A percentile compares a stretch with the other conserved stretches of the same genome.
Conservation (phyloP, 2,113 vertebrate genomes). For the Ophthalmolycus amberensis region DNA sequence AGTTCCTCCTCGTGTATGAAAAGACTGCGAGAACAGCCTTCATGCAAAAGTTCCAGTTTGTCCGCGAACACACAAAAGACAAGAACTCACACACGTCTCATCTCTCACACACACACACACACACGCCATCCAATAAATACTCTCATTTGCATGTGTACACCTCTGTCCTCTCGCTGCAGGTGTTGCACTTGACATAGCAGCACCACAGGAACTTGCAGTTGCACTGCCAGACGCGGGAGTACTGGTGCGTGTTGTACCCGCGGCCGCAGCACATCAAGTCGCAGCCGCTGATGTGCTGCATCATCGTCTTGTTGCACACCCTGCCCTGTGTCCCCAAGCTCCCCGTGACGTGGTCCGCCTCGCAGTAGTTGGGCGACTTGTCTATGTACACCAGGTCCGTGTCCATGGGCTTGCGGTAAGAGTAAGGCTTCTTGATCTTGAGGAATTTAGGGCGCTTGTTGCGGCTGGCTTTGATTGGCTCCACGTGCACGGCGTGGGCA, state of each 20-base stretch:
- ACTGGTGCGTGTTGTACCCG: constrained; percentile 98
- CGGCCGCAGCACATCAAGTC: constrained; percentile 98
- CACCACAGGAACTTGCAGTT: constrained; percentile 99
- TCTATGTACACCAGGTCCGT: constrained; percentile 98
- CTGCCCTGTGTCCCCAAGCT: constrained; percentile 95
- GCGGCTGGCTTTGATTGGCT: constrained; percentile 93
- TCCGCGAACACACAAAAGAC: constrained; percentile 53
- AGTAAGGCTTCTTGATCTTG: constrained; percentile 96
- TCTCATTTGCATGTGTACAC: constrained; percentile 98
- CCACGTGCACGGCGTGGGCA: constrained; percentile 93
- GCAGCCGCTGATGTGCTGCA: constrained; percentile 92
- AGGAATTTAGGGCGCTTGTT: constrained; percentile 97
- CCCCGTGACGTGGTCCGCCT: constrained; percentile 91
- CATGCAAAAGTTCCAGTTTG: constrained; percentile 40
- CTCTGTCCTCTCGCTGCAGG: constrained; percentile 97
- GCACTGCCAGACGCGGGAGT: constrained; percentile 97
- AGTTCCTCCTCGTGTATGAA: constrained; percentile 41
- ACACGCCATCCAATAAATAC: constrained; percentile 66
- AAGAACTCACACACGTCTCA: neutral
- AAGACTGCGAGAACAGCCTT: constrained; percentile 46
- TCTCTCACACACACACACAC: constrained; percentile 5
- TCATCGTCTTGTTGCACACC: constrained; percentile 95
- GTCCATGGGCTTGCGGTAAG: constrained; percentile 96
- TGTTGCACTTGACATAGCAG: constrained; percentile 99
- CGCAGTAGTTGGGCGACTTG: constrained; percentile 97